phyloP scores from a whole-genome alignment of 2,888 invertebrate genomes.

The Nipponacmea schrenckii region DNA sequence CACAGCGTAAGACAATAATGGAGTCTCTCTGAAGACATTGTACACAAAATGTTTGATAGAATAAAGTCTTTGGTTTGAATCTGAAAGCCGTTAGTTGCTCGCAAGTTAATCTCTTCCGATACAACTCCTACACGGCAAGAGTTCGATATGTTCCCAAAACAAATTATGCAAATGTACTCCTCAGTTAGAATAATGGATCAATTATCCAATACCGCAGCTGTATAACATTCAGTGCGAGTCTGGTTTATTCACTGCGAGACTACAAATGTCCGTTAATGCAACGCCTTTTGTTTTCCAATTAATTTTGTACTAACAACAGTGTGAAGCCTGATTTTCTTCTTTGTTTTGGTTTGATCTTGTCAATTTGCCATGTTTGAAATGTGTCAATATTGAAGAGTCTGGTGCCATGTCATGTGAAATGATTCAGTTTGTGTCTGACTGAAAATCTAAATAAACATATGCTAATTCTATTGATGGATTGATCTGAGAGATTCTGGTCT shows the following conservation, averaged over 20 bases:
- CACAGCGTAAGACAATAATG: background rate
- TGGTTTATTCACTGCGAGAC: conserved; percentile 6
- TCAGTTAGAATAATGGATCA: conserved; percentile 2
- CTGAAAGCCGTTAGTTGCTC: conserved; percentile 8
- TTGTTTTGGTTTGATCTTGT: background rate
- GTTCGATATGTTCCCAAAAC: background rate
- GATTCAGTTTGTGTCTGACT: no score
- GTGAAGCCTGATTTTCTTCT: background rate
- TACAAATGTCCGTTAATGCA: conserved; percentile 7
- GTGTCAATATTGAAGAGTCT: background rate
- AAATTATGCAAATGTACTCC: conserved; percentile 5
- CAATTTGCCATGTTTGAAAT: background rate
- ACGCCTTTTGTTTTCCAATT: background rate
- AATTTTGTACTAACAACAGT: background rate
- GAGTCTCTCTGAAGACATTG: background rate
- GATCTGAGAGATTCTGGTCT: no score
- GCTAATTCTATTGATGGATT: no score
- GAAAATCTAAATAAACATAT: no score
- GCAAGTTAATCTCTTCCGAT: conserved; percentile 2
- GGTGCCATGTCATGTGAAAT: background rate
- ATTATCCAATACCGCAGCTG: conserved; percentile 9
- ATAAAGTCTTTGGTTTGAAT: background rate
- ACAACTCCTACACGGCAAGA: conserved; percentile 4
- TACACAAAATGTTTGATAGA: conserved; percentile 4
- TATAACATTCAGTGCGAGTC: background rate